Evolutionary conservation across 2,113 vertebrate genomes (phyloP).

Genomic region (Struthio camelus): DNA sequence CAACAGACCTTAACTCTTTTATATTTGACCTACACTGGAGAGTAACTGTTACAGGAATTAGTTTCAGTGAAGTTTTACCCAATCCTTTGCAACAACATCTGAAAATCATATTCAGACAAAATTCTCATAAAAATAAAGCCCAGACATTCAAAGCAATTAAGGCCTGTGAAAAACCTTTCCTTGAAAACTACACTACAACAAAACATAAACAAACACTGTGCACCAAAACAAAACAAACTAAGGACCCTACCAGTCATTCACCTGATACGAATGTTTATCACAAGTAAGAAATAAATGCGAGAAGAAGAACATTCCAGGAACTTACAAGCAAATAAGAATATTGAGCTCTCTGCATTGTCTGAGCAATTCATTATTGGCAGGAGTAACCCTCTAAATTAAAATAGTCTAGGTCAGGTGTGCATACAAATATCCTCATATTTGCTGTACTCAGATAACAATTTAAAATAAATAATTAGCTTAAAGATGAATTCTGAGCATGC

Average conservation of each 20-base stretch:
- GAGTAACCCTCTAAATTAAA: not conserved
- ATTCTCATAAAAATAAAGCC: not conserved
- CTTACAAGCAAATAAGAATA: not conserved
- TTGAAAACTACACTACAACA: not conserved
- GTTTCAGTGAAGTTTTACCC: not conserved
- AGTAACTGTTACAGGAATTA: not conserved
- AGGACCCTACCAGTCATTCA: not conserved
- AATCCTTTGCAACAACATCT: not conserved
- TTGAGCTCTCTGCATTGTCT: not conserved
- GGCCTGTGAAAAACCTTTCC: not conserved
- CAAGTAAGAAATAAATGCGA: not conserved
- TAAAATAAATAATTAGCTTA: not conserved
- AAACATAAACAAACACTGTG: not conserved
- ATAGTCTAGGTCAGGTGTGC: not conserved
- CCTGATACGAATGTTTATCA: not conserved
- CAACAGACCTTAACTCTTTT: not conserved
- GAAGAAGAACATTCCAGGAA: not conserved
- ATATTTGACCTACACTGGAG: not conserved
- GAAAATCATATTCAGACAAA: not conserved
- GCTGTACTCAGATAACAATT: not conserved
- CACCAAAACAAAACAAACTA: not conserved
- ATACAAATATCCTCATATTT: not conserved
- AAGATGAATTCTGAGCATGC: not conserved
- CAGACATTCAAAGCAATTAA: not conserved
- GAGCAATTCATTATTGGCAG: not conserved